Evolutionary conservation across 2,888 invertebrate genomes (phyloP).

Genomic region (Papilio demoleus): DNA sequence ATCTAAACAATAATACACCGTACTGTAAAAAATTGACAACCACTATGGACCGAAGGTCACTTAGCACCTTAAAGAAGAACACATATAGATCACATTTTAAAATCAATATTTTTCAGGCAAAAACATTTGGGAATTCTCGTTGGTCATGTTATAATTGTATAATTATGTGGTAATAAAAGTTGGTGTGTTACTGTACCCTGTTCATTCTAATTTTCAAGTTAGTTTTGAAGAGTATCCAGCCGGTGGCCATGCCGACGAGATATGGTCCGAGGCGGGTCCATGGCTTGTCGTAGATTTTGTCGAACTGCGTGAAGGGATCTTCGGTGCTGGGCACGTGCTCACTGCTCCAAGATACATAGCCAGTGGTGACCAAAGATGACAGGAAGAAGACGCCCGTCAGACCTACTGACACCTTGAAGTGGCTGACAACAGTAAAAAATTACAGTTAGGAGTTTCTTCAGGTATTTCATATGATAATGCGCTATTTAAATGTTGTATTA

Average conservation of each 20-base stretch:
- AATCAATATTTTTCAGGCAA: no score
- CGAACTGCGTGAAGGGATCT: constrained; percentile 92
- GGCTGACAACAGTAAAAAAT: constrained; percentile 70
- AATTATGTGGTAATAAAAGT: no score
- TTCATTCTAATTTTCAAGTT: constrained; percentile 90
- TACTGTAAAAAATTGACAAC: no score
- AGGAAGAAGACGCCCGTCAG: constrained; percentile 86
- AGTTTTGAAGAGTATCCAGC: constrained; percentile 92
- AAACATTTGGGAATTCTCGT: no score
- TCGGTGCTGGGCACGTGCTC: constrained; percentile 91
- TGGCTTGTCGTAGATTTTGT: constrained; percentile 95
- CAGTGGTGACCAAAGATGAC: constrained; percentile 91
- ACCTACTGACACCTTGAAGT: constrained; percentile 89
- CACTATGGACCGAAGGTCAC: no score
- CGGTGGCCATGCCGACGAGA: constrained; percentile 92
- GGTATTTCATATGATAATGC: background rate
- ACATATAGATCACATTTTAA: no score
- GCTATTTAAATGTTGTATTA: constrained; percentile 46
- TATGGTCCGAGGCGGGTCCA: constrained; percentile 94
- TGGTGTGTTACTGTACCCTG: constrained; percentile 77
- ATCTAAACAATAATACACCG: constrained; percentile 73
- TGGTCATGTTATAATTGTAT: no score
- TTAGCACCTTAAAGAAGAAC: no score
- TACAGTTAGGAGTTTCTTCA: background rate
- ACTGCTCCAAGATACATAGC: constrained; percentile 90